Conservation (phyloP, 2,113 vertebrate genomes). For the Anguilla japonica region DNA sequence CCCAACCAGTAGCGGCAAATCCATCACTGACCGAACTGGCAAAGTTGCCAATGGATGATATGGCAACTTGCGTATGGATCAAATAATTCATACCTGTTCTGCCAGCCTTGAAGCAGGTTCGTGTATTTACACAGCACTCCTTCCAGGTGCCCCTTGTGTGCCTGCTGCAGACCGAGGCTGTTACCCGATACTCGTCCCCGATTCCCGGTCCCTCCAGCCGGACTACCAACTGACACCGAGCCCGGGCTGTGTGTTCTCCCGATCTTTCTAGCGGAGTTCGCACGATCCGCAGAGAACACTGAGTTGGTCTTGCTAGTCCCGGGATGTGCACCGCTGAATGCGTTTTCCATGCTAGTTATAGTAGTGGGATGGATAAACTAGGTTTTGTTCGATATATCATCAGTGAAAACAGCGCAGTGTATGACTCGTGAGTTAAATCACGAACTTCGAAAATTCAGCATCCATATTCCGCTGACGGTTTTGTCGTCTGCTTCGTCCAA, state of each 20-base stretch:
- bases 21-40: not conserved
- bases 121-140: constrained; percentile 96
- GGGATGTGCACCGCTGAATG: constrained; percentile 58
- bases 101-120: constrained; percentile 96
- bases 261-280: constrained; percentile 59
- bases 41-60: not conserved
- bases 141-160: constrained; percentile 75
- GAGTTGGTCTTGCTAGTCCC: constrained; percentile 52
- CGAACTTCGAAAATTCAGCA: constrained; percentile 29
- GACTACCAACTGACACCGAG: constrained; percentile 69
- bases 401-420: constrained; percentile 34
- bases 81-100: constrained; percentile 84
- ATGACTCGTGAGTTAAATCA: constrained; percentile 36
- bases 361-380: constrained; percentile 53
- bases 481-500: constrained; percentile 41
- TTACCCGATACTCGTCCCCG: constrained; percentile 60
- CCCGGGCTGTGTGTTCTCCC: constrained; percentile 70
- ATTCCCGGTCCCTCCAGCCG: constrained; percentile 62
- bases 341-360: constrained; percentile 65
- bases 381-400: constrained; percentile 48
- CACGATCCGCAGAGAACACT: constrained; percentile 51
- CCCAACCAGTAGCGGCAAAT: not conserved
- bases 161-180: constrained; percentile 58
- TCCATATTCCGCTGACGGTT: constrained; percentile 35
- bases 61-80: not conserved